Base-by-base conservation (phyloP, 1,140 invertebrate species). In the Drosophila setifemur region DNA sequence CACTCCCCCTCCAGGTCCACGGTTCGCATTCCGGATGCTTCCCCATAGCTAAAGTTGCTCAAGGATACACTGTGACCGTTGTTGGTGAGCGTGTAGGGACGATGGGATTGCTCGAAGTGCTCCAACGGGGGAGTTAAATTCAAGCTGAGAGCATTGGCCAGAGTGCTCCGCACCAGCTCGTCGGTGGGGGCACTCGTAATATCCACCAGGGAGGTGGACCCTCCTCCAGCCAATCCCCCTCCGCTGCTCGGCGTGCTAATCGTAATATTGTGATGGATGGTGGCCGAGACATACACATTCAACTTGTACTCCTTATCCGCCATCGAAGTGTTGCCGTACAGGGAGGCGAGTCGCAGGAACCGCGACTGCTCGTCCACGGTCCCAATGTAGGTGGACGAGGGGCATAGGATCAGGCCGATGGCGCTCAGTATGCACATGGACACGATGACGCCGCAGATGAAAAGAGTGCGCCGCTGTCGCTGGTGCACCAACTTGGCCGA, bases 401-500 rank as follows among this genome's bases (percentile, higher is more conserved):
- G 87, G 18, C 90, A 91, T 3, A 90, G 44, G 4, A 86, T 44
- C 48, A 92, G 48, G 11, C 89, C 90, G 7, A 89, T 74, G 63
- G 91, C 93, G 90, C 93, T 93, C 3, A 93, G 91, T 52, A 93
- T 78, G 4, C 94, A 93, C 94, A 97, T 97, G 25, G 96, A 91
- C 21, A 94, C 93, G 52, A 97, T 94, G 6, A 96, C 93, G n/a
- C 92, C 91, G 78, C 95, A 96, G 55, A 97, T 96, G 85, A 96
- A 95, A 11, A 94, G 89, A 1, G 95, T 96, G 29, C 96, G 91
- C 9, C 94, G 91, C 35, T 92, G 91, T 6, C 95, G 92, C 47
- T 95, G 94, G 66, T 94, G 93, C 1, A 95, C 94, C 45, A 98
- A 89, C 47, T 93, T 93, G 0, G 93, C 94, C 0, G 96, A 96